Conservation (phyloP, 2,888 invertebrate species). For the Cataglyphis altisquamis region DNA sequence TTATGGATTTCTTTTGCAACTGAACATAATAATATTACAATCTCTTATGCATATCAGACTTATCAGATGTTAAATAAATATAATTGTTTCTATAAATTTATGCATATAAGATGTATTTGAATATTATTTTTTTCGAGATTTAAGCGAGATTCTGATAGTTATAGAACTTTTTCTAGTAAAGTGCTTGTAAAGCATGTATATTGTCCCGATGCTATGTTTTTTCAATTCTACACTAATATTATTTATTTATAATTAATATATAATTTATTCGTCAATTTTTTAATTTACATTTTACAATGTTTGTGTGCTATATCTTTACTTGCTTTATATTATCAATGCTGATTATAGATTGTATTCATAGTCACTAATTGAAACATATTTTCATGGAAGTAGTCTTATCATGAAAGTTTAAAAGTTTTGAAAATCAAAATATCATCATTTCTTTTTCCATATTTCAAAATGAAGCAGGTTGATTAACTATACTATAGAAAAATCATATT, state of each 20-base stretch:
- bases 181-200: neutral
- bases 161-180: neutral
- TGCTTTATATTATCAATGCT: constrained; percentile 57
- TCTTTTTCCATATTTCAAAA: neutral
- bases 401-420: neutral
- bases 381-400: neutral
- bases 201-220: neutral
- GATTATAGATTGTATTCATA: constrained; percentile 6
- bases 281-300: constrained; percentile 65
- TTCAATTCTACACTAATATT: neutral
- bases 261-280: constrained; percentile 22
- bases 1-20: neutral
- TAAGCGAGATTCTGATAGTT: neutral
- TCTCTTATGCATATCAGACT: neutral
- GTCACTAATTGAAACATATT: neutral
- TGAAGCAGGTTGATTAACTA: neutral
- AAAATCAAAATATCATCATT: neutral
- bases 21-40: neutral
- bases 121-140: neutral
- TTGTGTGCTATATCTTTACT: constrained; percentile 64
- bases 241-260: constrained; percentile 22
- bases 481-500: neutral
- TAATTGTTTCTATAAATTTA: too few species aligned
- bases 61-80: neutral
- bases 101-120: neutral